These are phyloP conservation scores for Hypomesus transpacificus DNA, from an alignment of 2,113 vertebrate species.

Conservation along the genomic window DNA sequence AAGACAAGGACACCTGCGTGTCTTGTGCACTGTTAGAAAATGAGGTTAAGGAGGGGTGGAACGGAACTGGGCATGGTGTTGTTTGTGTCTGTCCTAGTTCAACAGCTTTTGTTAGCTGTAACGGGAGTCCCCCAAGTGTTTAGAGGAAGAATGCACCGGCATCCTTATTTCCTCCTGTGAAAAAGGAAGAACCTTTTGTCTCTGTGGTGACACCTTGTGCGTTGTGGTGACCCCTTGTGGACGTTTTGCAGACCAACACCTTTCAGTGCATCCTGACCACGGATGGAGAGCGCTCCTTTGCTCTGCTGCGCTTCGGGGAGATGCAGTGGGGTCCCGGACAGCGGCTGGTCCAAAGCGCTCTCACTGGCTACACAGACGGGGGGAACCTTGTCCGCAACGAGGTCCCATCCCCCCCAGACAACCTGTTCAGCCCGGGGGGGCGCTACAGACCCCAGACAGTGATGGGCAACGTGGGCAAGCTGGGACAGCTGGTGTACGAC, in stretches of 20 bases:
- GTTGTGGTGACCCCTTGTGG: not conserved
- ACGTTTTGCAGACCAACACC: conserved; percentile 70
- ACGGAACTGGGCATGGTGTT: not conserved
- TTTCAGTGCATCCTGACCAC: conserved; percentile 78
- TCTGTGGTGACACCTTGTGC: not conserved
- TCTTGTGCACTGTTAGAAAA: not conserved
- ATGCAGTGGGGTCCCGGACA: conserved; percentile 76
- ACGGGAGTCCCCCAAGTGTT: conserved; percentile 11
- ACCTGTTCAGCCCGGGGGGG: conserved; percentile 67
- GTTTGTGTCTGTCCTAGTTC: conserved; percentile 23
- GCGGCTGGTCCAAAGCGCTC: conserved; percentile 64
- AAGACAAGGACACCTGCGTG: too few relatives aligned
- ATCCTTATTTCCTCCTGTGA: not conserved
- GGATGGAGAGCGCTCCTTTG: conserved; percentile 73
- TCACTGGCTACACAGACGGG: conserved; percentile 77
- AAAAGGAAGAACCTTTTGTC: not conserved
- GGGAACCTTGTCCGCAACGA: conserved; percentile 59
- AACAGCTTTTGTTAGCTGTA: conserved; percentile 8
- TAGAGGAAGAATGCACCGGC: not conserved
- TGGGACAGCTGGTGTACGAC: conserved; percentile 71
- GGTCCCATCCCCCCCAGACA: conserved; percentile 52
- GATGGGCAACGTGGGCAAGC: conserved; percentile 60
- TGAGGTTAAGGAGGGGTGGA: not conserved
- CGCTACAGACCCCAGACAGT: conserved; percentile 72
- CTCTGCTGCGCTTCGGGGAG: conserved; percentile 69